These are phyloP conservation scores for Phoxinus phoxinus DNA, from an alignment of 2,113 vertebrate species.

Conservation along the genomic window DNA sequence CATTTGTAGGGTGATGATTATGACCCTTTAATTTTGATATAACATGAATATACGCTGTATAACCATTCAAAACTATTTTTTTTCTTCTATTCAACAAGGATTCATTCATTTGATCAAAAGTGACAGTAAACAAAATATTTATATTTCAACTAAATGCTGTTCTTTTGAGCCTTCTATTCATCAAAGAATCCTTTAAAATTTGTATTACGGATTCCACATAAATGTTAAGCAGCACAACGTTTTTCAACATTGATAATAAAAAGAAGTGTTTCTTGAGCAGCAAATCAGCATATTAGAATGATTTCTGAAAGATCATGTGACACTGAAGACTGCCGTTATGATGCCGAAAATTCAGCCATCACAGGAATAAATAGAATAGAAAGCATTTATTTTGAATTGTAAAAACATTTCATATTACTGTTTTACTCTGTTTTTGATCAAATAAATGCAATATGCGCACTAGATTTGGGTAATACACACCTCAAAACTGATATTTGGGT, in stretches of 20 bases:
- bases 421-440: neutral
- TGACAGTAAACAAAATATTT: neutral
- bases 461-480: conserved; percentile 65
- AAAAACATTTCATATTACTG: neutral
- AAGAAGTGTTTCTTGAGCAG: neutral
- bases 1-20: neutral
- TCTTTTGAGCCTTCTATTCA: neutral
- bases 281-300: too few relatives aligned
- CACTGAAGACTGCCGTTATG: neutral
- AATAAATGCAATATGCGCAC: neutral
- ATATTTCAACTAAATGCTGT: too few relatives aligned
- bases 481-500: conserved; percentile 86
- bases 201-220: neutral
- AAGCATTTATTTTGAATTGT: neutral
- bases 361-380: neutral
- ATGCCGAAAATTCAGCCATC: neutral
- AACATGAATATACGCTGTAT: neutral
- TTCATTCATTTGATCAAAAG: neutral
- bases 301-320: too few relatives aligned
- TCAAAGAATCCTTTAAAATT: neutral
- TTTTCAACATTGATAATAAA: too few relatives aligned
- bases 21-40: neutral
- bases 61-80: neutral
- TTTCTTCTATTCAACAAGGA: neutral
- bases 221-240: neutral